These are phyloP conservation scores for Cheumatopsyche charites DNA, from an alignment of 1,140 invertebrate genomes.

Conservation along the genomic window DNA sequence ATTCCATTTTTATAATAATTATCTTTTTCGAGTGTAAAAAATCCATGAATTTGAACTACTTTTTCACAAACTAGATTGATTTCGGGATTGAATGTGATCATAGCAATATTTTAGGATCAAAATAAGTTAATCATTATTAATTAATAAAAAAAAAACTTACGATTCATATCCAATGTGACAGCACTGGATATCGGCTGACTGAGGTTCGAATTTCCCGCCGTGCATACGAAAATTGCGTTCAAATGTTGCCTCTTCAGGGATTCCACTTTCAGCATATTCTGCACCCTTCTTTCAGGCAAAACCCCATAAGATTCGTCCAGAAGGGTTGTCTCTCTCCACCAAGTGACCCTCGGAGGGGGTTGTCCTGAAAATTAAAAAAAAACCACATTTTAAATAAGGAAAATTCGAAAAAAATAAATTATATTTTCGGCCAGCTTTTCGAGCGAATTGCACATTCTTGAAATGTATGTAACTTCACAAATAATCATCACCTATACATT, in stretches of 20 bases:
- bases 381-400: background rate
- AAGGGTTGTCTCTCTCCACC: slow-evolving; percentile 73
- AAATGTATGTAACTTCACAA: too few species aligned
- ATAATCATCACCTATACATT: too few species aligned
- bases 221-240: slow-evolving; percentile 68
- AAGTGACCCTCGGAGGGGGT: slow-evolving; percentile 71
- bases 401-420: background rate
- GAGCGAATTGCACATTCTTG: too few species aligned
- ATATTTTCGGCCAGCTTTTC: too few species aligned
- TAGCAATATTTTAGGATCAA: too few species aligned
- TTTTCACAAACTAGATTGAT: too few species aligned
- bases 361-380: slow-evolving; percentile 50
- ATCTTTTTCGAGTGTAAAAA: too few species aligned
- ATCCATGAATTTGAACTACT: too few species aligned
- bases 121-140: too few species aligned
- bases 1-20: too few species aligned
- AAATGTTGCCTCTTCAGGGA: slow-evolving; percentile 68
- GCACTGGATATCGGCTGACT: slow-evolving; percentile 70
- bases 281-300: slow-evolving; percentile 64
- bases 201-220: slow-evolving; percentile 74
- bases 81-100: too few species aligned
- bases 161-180: slow-evolving; percentile 73
- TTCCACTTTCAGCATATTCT: slow-evolving; percentile 68
- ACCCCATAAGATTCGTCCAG: slow-evolving; percentile 63
- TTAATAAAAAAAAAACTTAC: slow-evolving; percentile 62